phyloP scores from a whole-genome alignment of 1,140 invertebrate species.

The Psilanteris sp. region DNA sequence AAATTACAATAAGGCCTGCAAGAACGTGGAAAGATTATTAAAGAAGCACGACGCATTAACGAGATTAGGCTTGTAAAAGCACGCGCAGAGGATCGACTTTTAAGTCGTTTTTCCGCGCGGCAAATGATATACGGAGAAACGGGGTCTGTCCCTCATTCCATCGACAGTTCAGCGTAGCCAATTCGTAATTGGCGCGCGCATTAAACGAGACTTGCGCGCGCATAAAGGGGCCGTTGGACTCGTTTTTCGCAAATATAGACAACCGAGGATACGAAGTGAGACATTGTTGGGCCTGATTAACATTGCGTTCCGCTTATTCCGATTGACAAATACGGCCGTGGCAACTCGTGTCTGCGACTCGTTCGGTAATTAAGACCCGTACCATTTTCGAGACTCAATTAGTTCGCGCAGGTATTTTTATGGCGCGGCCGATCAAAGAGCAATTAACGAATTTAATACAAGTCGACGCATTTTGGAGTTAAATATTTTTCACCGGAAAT shows the following conservation, averaged over 20 bases:
- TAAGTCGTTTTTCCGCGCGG: slow-evolving; percentile 19
- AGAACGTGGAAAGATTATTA: background rate
- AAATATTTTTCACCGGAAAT: slow-evolving; percentile 14
- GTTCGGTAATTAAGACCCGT: slow-evolving; percentile 54
- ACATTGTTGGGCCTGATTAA: slow-evolving; percentile 48
- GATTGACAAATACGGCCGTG: slow-evolving; percentile 54
- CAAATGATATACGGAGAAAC: slow-evolving; percentile 34
- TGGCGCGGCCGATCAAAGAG: slow-evolving; percentile 46
- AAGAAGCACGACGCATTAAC: slow-evolving; percentile 8
- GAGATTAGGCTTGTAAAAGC: slow-evolving; percentile 11
- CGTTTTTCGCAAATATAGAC: slow-evolving; percentile 62
- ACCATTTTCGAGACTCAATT: slow-evolving; percentile 59
- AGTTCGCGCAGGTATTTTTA: slow-evolving; percentile 53
- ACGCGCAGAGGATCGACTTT: slow-evolving; percentile 3
- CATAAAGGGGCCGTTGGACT: slow-evolving; percentile 65
- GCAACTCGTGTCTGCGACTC: slow-evolving; percentile 28
- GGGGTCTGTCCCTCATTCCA: slow-evolving; percentile 64
- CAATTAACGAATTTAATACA: slow-evolving; percentile 49
- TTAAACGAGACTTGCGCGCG: slow-evolving; percentile 71
- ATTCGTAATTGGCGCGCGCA: slow-evolving; percentile 72
- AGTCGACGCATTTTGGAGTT: slow-evolving; percentile 25
- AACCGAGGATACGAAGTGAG: slow-evolving; percentile 44
- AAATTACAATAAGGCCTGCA: background rate
- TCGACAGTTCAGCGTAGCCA: slow-evolving; percentile 68
- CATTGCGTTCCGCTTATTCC: slow-evolving; percentile 42